Conservation (phyloP, 2,888 invertebrate genomes). For the Rhaphigaster nebulosa region DNA sequence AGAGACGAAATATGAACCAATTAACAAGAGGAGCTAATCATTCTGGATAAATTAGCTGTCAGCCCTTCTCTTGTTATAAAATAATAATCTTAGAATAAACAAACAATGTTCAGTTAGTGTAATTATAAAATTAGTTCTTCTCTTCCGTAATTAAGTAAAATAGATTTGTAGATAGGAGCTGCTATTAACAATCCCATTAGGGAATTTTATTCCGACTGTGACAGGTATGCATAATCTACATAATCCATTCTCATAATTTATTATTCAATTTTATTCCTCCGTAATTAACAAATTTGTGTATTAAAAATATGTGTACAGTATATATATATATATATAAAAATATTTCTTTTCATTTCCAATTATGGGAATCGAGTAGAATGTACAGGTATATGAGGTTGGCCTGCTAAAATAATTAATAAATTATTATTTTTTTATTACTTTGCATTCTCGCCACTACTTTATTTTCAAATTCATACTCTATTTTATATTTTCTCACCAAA, state of each 20-base stretch:
- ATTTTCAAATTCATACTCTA: too few relatives aligned
- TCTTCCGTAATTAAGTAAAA: slow-evolving; percentile 3
- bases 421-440: too few relatives aligned
- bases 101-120: not conserved
- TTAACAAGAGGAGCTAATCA: not conserved
- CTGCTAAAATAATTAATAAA: too few relatives aligned
- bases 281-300: too few relatives aligned
- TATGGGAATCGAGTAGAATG: too few relatives aligned
- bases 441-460: too few relatives aligned
- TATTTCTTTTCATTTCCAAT: too few relatives aligned
- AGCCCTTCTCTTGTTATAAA: not conserved
- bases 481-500: too few relatives aligned
- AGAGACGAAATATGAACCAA: slow-evolving; percentile 24
- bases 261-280: not conserved
- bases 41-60: not conserved
- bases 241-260: not conserved
- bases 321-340: too few relatives aligned
- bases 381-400: too few relatives aligned
- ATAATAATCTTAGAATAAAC: slow-evolving; percentile 34
- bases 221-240: not conserved
- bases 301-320: too few relatives aligned
- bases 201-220: not conserved
- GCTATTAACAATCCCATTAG: not conserved
- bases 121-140: not conserved
- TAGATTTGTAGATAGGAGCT: not conserved